Percentiles rank a stretch among this genome's conserved stretches.
Evolutionary conservation across 2,888 invertebrate species (phyloP).

Genomic region (Itoplectis maculator): DNA sequence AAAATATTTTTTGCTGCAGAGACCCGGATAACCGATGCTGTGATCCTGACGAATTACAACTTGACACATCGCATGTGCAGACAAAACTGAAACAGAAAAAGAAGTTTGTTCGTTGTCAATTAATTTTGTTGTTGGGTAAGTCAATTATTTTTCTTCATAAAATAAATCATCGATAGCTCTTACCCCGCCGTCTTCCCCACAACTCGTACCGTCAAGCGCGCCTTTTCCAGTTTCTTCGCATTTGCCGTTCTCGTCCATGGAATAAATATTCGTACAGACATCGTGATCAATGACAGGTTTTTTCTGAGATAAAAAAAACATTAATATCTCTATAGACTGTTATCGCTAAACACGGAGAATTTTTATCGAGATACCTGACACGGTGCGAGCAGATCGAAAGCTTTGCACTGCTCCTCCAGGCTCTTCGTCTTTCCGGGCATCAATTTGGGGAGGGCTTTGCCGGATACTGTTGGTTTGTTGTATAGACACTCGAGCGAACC

Average conservation of each 20-base stretch:
- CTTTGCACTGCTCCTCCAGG: constrained; percentile 28
- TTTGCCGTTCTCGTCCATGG: not conserved
- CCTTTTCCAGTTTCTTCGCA: not conserved
- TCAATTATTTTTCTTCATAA: too few relatives aligned
- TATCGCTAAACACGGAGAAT: not conserved
- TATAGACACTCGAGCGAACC: constrained; percentile 21
- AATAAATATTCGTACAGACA: constrained; percentile 29
- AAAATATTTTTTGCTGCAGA: too few relatives aligned
- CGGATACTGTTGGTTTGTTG: not conserved
- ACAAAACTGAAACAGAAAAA: constrained; percentile 20
- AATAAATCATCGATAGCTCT: not conserved
- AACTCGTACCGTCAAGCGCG: constrained; percentile 48
- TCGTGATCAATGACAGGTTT: not conserved
- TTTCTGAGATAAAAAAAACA: not conserved
- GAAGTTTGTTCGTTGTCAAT: not conserved
- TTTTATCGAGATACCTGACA: not conserved
- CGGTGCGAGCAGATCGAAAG: too few relatives aligned
- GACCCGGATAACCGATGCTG: too few relatives aligned
- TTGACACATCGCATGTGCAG: constrained; percentile 31
- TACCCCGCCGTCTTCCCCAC: constrained; percentile 30
- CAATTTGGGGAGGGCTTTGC: constrained; percentile 12
- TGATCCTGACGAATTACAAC: too few relatives aligned
- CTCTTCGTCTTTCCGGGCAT: constrained; percentile 44
- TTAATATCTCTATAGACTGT: too few relatives aligned
- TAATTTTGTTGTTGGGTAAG: not conserved